These are phyloP conservation scores for Cichlasoma orientale DNA, from an alignment of 2,797 vertebrate species.

Conservation along the genomic window DNA sequence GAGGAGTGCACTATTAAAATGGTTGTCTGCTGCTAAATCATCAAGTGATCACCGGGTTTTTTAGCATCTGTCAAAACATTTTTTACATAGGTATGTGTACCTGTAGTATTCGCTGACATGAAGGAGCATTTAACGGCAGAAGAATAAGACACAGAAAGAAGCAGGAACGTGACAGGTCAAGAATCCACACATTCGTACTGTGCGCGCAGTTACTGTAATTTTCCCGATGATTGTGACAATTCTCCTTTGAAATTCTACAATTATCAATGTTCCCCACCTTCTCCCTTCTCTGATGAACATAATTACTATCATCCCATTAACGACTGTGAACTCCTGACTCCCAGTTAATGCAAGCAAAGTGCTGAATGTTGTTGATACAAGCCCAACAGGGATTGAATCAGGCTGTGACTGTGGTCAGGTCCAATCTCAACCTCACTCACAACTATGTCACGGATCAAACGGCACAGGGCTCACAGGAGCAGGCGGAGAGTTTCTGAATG, in stretches of 20 bases:
- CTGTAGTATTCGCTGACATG: neutral
- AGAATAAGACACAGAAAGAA: neutral
- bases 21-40: slow-evolving; percentile 61
- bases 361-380: slow-evolving; percentile 37
- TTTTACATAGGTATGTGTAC: slow-evolving; percentile 37
- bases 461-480: slow-evolving; percentile 58
- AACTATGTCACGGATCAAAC: slow-evolving; percentile 67
- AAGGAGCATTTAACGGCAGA: neutral
- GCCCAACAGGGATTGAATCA: slow-evolving; percentile 38
- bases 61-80: slow-evolving; percentile 57
- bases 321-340: slow-evolving; percentile 22
- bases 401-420: slow-evolving; percentile 47
- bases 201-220: slow-evolving; percentile 7
- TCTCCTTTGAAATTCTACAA: slow-evolving; percentile 35
- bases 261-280: slow-evolving; percentile 34
- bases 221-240: slow-evolving; percentile 3
- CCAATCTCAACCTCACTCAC: slow-evolving; percentile 52
- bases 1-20: slow-evolving; percentile 72
- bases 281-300: slow-evolving; percentile 17
- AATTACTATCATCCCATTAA: slow-evolving; percentile 42
- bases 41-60: slow-evolving; percentile 56
- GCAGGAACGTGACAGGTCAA: slow-evolving; percentile 11
- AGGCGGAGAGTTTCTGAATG: slow-evolving; percentile 62
- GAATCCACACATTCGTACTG: slow-evolving; percentile 4
- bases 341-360: slow-evolving; percentile 32